Conservation (phyloP, 2,888 invertebrate genomes). For the Boloria euphrosyne region DNA sequence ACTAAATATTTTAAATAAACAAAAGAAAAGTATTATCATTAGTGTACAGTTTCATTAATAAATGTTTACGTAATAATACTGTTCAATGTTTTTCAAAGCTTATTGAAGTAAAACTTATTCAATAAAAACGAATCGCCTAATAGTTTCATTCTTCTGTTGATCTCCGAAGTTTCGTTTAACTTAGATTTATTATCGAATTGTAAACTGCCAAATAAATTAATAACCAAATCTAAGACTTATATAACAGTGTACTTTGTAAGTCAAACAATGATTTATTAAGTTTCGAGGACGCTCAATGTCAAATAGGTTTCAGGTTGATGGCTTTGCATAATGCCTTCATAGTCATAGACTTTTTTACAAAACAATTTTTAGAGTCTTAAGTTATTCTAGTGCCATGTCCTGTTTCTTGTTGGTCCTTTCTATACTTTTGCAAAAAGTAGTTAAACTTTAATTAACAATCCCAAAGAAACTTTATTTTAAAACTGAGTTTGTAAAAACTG, state of each 20-base stretch:
- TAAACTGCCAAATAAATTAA: constrained; percentile 18
- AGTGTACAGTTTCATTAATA: too few species aligned
- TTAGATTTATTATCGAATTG: constrained; percentile 9
- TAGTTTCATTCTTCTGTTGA: constrained; percentile 10
- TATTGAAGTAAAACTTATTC: not conserved
- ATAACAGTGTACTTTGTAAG: constrained; percentile 16
- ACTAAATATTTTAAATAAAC: too few species aligned
- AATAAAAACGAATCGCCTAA: constrained; percentile 1
- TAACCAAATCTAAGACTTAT: constrained; percentile 5
- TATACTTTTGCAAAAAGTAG: too few species aligned
- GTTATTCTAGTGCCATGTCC: too few species aligned
- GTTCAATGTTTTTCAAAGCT: not conserved
- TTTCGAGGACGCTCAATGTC: constrained; percentile 8
- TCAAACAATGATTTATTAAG: constrained; percentile 19
- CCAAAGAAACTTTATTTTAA: too few species aligned
- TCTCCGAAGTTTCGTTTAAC: constrained; percentile 7
- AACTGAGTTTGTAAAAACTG: too few species aligned
- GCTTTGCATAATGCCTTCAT: not conserved
- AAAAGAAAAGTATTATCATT: too few species aligned
- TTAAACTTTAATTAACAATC: too few species aligned
- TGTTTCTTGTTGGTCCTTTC: too few species aligned
- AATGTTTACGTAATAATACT: too few species aligned
- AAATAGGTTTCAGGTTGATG: not conserved
- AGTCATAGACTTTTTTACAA: too few species aligned
- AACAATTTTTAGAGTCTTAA: too few species aligned